phyloP scores from a whole-genome alignment of 2,888 invertebrate species.

The Eustalomyia histrio region DNA sequence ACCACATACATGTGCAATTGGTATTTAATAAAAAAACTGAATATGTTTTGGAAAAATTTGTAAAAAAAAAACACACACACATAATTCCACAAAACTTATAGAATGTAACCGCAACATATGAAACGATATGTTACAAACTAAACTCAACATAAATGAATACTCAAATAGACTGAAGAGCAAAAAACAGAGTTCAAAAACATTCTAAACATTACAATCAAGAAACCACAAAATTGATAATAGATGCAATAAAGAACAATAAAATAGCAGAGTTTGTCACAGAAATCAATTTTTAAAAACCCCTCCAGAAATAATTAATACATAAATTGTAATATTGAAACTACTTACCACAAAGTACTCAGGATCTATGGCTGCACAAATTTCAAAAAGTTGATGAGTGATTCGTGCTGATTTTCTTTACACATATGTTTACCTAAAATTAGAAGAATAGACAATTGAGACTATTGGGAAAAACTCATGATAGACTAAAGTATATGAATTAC shows the following conservation, averaged over 20 bases:
- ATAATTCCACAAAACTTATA: slow-evolving; percentile 20
- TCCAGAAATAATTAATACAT: too few species aligned
- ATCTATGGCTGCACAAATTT: too few species aligned
- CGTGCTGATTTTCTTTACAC: neutral
- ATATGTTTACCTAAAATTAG: neutral
- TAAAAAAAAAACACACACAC: too few species aligned
- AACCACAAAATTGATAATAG: slow-evolving; percentile 31
- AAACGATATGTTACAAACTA: slow-evolving; percentile 20
- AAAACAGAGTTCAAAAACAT: slow-evolving; percentile 9
- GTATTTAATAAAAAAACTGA: neutral
- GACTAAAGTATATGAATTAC: neutral
- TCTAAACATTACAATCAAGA: slow-evolving; percentile 17
- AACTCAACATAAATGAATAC: slow-evolving; percentile 23
- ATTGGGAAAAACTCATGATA: neutral
- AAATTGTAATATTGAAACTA: too few species aligned
- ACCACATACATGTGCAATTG: slow-evolving; percentile 9
- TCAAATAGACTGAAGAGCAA: slow-evolving; percentile 4
- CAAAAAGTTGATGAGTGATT: too few species aligned
- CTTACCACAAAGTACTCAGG: too few species aligned
- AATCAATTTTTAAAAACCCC: too few species aligned
- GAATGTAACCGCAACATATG: slow-evolving; percentile 30
- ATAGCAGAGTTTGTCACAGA: too few species aligned
- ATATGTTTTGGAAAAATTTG: neutral
- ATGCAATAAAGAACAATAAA: neutral
- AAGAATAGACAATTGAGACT: slow-evolving; percentile 11